These are phyloP conservation scores for Drosophila kepulauana DNA, from an alignment of 1,140 invertebrate genomes.

Conservation along the genomic window DNA sequence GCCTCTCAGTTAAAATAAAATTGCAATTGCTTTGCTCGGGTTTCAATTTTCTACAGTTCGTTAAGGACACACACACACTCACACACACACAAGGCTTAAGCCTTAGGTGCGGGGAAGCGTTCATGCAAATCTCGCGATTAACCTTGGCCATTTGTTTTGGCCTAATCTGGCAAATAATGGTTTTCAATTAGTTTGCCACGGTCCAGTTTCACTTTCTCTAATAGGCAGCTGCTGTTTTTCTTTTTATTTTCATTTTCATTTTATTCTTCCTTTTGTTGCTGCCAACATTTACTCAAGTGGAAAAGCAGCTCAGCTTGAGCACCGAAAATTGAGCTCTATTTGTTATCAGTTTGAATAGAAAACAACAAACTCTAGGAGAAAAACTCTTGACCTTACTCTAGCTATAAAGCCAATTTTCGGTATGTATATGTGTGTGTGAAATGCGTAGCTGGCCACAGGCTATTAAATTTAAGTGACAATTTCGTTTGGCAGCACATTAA, in stretches of 20 bases:
- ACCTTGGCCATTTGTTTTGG: conserved; percentile 77
- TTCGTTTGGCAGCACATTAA: conserved; percentile 63
- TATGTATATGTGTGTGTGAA: conserved; percentile 21
- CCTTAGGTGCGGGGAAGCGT: conserved; percentile 5
- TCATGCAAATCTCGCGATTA: conserved; percentile 73
- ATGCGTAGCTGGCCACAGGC: conserved; percentile 31
- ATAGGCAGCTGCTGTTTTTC: neutral
- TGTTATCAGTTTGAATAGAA: neutral
- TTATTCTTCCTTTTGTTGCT: conserved; percentile 8
- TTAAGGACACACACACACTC: conserved; percentile 55
- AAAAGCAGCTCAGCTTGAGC: conserved; percentile 34
- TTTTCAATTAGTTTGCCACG: conserved; percentile 74
- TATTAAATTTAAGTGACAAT: conserved; percentile 69
- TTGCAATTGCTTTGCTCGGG: conserved; percentile 65
- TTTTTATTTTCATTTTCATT: neutral
- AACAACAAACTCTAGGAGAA: neutral
- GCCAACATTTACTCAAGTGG: conserved; percentile 25
- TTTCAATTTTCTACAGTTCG: conserved; percentile 72
- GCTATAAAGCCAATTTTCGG: conserved; percentile 14
- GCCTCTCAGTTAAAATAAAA: conserved; percentile 68
- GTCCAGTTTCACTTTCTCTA: conserved; percentile 66
- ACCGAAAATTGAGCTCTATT: conserved; percentile 15
- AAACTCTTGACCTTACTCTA: conserved; percentile 15
- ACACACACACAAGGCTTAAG: conserved; percentile 3
- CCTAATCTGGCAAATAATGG: conserved; percentile 78